Evolutionary conservation across 2,888 invertebrate genomes (phyloP).

Genomic region (Metellina segmentata): DNA sequence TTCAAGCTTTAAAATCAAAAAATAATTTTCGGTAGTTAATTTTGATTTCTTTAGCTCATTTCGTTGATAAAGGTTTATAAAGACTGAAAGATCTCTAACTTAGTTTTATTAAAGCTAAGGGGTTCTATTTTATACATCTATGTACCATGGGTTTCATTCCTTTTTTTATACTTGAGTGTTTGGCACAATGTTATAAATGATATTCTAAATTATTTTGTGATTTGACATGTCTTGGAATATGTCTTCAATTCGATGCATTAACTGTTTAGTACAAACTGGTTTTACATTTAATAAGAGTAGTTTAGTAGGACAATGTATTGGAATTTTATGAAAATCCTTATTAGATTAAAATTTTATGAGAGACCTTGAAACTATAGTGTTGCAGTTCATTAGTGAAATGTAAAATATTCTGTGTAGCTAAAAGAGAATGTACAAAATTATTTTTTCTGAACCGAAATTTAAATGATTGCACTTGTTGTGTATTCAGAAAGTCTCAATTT

Average conservation of each 20-base stretch:
- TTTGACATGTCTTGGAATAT: too few species aligned
- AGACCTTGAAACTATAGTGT: background rate
- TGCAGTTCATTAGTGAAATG: background rate
- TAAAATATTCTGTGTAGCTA: background rate
- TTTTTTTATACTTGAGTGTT: too few species aligned
- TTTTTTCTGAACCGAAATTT: background rate
- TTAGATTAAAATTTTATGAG: background rate
- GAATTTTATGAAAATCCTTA: background rate
- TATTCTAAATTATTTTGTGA: too few species aligned
- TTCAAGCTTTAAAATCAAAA: too few species aligned
- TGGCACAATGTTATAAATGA: too few species aligned
- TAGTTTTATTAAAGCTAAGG: too few species aligned
- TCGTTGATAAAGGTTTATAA: too few species aligned
- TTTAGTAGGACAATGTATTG: background rate
- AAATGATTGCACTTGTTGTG: background rate
- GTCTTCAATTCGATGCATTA: background rate
- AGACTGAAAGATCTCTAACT: too few species aligned
- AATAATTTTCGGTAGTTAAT: too few species aligned
- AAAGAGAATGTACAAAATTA: background rate
- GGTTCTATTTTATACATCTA: too few species aligned
- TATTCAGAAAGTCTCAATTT: background rate
- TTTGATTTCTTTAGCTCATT: too few species aligned
- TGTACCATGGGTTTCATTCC: too few species aligned
- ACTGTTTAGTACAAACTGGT: background rate
- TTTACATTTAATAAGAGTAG: background rate